Percentiles rank a stretch among this genome's conserved stretches.
phyloP scores from a whole-genome alignment of 2,888 invertebrate species.

The Andrena camellia region DNA sequence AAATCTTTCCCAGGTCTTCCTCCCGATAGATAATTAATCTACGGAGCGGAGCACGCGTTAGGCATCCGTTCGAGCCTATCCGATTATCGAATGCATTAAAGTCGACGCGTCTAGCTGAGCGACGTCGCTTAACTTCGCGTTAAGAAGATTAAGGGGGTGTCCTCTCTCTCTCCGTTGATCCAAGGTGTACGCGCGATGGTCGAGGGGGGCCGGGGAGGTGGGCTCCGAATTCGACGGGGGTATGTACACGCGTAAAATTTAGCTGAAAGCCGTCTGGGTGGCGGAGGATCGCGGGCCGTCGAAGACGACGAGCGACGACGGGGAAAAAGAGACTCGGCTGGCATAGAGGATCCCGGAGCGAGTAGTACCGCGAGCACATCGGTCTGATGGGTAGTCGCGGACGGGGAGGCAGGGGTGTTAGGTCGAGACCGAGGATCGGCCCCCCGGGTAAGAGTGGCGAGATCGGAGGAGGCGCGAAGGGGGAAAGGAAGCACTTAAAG shows the following conservation, averaged over 20 bases:
- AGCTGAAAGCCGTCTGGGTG: constrained; percentile 64
- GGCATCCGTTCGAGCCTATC: constrained; percentile 51
- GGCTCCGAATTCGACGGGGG: constrained; percentile 35
- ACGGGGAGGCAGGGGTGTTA: constrained; percentile 59
- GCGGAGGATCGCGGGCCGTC: constrained; percentile 24
- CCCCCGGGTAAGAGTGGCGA: constrained; percentile 71
- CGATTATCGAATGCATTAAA: constrained; percentile 63
- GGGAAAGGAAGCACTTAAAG: constrained; percentile 85
- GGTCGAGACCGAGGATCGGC: constrained; percentile 72
- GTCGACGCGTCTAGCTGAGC: constrained; percentile 64
- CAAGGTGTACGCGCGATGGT: constrained; percentile 21
- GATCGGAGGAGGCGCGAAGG: constrained; percentile 68
- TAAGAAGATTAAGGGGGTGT: constrained; percentile 67
- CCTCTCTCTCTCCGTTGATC: neutral
- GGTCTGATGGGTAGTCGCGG: constrained; percentile 68
- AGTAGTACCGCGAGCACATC: constrained; percentile 71
- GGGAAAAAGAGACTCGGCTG: neutral
- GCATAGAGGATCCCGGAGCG: constrained; percentile 44
- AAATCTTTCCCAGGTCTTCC: neutral
- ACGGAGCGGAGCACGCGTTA: constrained; percentile 10
- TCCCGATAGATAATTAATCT: constrained; percentile 50
- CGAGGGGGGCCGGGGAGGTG: constrained; percentile 5
- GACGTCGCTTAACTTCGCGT: constrained; percentile 69
- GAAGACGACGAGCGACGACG: constrained; percentile 14
- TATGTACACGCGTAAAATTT: constrained; percentile 64